phyloP scores from a whole-genome alignment of 2,113 vertebrate species.

The Ancistrus triradiatus region DNA sequence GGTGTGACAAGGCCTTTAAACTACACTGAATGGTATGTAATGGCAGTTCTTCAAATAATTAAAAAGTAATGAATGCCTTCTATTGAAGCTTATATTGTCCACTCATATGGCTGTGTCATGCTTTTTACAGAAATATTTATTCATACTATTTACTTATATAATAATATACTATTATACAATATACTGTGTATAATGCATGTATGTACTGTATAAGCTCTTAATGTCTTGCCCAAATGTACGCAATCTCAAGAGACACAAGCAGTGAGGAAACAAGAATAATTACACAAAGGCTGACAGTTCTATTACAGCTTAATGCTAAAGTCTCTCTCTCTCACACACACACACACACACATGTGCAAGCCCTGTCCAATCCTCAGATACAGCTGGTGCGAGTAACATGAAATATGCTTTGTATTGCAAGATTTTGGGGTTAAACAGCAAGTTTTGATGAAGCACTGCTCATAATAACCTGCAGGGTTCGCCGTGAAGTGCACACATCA shows the following conservation, averaged over 20 bases:
- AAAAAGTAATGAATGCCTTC: not conserved
- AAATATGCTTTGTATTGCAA: not conserved
- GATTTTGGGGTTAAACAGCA: slow-evolving; percentile 6
- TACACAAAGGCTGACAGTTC: slow-evolving; percentile 31
- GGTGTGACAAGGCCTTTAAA: too few species aligned
- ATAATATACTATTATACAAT: too few species aligned
- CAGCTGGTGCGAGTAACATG: not conserved
- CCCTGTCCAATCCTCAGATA: not conserved
- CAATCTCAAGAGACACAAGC: not conserved
- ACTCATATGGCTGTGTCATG: too few species aligned
- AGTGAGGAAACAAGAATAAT: slow-evolving; percentile 20
- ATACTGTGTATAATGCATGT: too few species aligned
- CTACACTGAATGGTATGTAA: too few species aligned
- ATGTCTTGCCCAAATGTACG: too few species aligned
- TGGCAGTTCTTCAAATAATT: not conserved
- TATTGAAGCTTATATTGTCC: too few species aligned
- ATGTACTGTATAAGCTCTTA: too few species aligned
- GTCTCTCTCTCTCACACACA: not conserved
- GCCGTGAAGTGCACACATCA: slow-evolving; percentile 11
- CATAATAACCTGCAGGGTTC: slow-evolving; percentile 19
- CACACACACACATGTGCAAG: not conserved
- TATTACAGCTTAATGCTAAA: slow-evolving; percentile 33
- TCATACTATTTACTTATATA: not conserved
- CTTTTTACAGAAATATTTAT: not conserved
- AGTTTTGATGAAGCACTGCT: not conserved